Evolutionary conservation across 2,888 invertebrate genomes (phyloP).

Genomic region (Chrysolina americana): DNA sequence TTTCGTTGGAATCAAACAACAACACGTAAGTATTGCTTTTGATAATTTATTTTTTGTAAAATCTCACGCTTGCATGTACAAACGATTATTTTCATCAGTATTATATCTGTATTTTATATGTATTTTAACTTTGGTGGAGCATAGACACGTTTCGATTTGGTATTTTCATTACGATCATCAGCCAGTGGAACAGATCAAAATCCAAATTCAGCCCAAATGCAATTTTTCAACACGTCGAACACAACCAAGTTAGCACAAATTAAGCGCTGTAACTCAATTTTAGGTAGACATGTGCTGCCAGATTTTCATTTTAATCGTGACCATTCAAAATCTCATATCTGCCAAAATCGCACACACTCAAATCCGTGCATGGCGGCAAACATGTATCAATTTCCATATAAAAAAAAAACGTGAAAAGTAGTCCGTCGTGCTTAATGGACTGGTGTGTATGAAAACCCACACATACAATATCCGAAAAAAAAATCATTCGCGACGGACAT

Average conservation of each 20-base stretch:
- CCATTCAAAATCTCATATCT: slow-evolving; percentile 36
- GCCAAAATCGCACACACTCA: slow-evolving; percentile 19
- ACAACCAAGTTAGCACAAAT: slow-evolving; percentile 1
- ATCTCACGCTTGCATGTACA: too few species aligned
- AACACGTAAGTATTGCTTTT: too few species aligned
- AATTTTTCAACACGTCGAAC: slow-evolving; percentile 2
- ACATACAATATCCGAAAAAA: background rate
- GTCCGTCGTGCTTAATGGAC: background rate
- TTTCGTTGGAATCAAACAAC: too few species aligned
- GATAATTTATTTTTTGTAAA: too few species aligned
- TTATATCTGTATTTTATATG: too few species aligned
- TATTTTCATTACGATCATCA: background rate
- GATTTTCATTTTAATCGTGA: slow-evolving; percentile 34
- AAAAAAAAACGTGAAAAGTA: slow-evolving; percentile 12
- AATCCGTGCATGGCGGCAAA: slow-evolving; percentile 20
- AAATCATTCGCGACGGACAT: background rate
- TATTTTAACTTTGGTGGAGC: too few species aligned
- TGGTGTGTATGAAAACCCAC: background rate
- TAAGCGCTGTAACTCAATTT: slow-evolving; percentile 37
- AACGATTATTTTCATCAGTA: too few species aligned
- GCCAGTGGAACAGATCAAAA: background rate
- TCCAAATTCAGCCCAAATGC: background rate
- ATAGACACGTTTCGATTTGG: too few species aligned
- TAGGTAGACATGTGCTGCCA: slow-evolving; percentile 20
- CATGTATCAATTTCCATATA: slow-evolving; percentile 38